Evolutionary conservation across 2,888 invertebrate species (phyloP).

Genomic region (Camponotus fellah): DNA sequence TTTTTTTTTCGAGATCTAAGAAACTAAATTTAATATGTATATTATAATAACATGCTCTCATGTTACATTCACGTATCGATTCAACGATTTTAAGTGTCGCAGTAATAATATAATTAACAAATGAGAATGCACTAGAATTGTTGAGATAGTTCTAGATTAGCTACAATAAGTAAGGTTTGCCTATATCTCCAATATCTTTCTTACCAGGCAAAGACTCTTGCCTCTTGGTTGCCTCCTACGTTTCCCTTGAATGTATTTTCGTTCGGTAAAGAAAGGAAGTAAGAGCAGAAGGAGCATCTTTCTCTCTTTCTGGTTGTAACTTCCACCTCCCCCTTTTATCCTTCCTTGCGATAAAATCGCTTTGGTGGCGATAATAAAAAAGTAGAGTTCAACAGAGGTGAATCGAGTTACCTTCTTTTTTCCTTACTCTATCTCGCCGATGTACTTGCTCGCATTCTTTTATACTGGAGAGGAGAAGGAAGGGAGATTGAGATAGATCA

Average conservation of each 20-base stretch:
- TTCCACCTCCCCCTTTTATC: slow-evolving; percentile 10
- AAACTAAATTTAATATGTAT: background rate
- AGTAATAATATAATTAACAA: background rate
- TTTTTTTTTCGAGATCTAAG: background rate
- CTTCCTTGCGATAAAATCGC: slow-evolving; percentile 75
- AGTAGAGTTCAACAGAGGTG: slow-evolving; percentile 75
- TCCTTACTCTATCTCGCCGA: slow-evolving; percentile 30
- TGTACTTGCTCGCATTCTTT: slow-evolving; percentile 57
- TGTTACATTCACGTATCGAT: slow-evolving; percentile 37
- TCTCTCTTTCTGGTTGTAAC: slow-evolving; percentile 41
- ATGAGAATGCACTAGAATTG: background rate
- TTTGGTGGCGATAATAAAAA: slow-evolving; percentile 81
- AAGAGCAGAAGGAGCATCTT: slow-evolving; percentile 26
- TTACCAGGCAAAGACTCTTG: slow-evolving; percentile 63
- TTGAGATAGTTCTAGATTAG: background rate
- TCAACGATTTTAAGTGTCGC: slow-evolving; percentile 64
- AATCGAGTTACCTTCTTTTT: slow-evolving; percentile 79
- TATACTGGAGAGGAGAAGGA: slow-evolving; percentile 8
- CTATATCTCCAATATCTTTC: slow-evolving; percentile 44
- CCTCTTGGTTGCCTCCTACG: slow-evolving; percentile 48
- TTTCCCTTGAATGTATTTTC: slow-evolving; percentile 59
- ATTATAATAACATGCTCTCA: too few species aligned
- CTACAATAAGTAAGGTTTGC: slow-evolving; percentile 4
- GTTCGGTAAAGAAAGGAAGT: slow-evolving; percentile 55
- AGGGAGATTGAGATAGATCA: slow-evolving; percentile 43